Conservation (phyloP, 1,140 invertebrate species). For the Pseudoatta argentina region DNA sequence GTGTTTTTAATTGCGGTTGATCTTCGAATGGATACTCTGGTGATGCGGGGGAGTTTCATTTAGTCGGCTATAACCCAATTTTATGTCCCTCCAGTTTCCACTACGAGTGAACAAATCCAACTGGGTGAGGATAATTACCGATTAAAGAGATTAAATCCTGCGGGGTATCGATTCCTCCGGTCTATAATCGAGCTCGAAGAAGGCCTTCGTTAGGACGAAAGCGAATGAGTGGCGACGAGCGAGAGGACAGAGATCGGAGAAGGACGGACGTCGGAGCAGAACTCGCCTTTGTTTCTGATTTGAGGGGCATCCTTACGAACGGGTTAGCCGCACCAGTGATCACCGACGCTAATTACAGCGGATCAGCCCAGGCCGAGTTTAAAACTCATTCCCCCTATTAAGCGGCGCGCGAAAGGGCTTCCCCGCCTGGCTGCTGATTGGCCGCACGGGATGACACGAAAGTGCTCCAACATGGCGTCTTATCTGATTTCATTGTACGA, state of each 20-base stretch:
- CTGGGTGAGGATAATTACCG: constrained; percentile 78
- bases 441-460: constrained; percentile 83
- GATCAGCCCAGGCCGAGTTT: constrained; percentile 83
- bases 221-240: background rate
- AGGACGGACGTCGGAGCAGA: constrained; percentile 55
- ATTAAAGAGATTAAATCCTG: constrained; percentile 81
- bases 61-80: constrained; percentile 76
- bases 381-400: constrained; percentile 84
- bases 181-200: constrained; percentile 74
- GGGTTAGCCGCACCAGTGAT: constrained; percentile 84
- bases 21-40: constrained; percentile 36
- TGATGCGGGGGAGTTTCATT: constrained; percentile 42
- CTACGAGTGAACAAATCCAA: constrained; percentile 48
- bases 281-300: constrained; percentile 81
- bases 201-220: constrained; percentile 58
- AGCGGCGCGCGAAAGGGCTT: constrained; percentile 80
- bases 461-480: constrained; percentile 85
- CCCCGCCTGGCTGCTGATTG: constrained; percentile 79
- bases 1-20: constrained; percentile 66
- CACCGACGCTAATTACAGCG: constrained; percentile 85
- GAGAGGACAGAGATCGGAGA: constrained; percentile 13
- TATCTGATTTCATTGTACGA: constrained; percentile 83
- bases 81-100: constrained; percentile 71
- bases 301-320: constrained; percentile 82
- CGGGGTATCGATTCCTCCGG: constrained; percentile 77